A percentile compares a stretch with the other conserved stretches of the same genome.
Evolutionary conservation across 1,140 invertebrate genomes (phyloP).

Genomic region (Dreissena polymorpha): DNA sequence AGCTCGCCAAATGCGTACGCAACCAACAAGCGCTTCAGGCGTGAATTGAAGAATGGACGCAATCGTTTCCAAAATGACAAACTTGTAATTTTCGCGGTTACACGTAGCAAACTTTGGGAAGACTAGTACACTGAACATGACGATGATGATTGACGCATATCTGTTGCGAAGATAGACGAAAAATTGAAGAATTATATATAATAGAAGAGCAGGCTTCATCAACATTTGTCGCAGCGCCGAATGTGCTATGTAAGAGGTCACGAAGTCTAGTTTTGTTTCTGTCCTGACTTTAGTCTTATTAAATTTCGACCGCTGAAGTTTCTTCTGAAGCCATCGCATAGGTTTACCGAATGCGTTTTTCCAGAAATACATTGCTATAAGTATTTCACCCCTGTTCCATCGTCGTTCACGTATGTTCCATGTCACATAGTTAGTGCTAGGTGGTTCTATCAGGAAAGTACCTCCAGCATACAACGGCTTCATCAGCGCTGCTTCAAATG

Average conservation of each 20-base stretch:
- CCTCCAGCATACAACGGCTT: conserved; percentile 69
- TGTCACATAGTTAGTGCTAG: conserved; percentile 72
- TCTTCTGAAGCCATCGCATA: conserved; percentile 71
- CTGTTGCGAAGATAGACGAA: conserved; percentile 61
- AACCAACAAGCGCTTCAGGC: conserved; percentile 72
- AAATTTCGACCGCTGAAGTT: conserved; percentile 65
- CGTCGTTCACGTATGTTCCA: conserved; percentile 74
- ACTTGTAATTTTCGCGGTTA: conserved; percentile 68
- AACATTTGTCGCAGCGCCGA: conserved; percentile 74
- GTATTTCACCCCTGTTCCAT: conserved; percentile 74
- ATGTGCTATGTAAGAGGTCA: conserved; percentile 71
- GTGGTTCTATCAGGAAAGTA: conserved; percentile 68
- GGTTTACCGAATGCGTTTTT: conserved; percentile 66
- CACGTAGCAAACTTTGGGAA: conserved; percentile 74
- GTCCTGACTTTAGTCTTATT: conserved; percentile 67
- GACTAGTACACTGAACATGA: conserved; percentile 72
- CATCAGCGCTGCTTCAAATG: conserved; percentile 74
- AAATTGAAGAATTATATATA: conserved; percentile 71
- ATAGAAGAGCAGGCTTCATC: conserved; percentile 72
- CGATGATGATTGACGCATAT: conserved; percentile 66
- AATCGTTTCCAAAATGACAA: conserved; percentile 67
- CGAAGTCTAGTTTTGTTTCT: conserved; percentile 68
- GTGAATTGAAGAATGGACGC: conserved; percentile 75
- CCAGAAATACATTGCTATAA: conserved; percentile 75
- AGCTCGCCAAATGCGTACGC: conserved; percentile 66